Conservation (phyloP, 2,113 vertebrate genomes). For the Rhizomys pruinosus region DNA sequence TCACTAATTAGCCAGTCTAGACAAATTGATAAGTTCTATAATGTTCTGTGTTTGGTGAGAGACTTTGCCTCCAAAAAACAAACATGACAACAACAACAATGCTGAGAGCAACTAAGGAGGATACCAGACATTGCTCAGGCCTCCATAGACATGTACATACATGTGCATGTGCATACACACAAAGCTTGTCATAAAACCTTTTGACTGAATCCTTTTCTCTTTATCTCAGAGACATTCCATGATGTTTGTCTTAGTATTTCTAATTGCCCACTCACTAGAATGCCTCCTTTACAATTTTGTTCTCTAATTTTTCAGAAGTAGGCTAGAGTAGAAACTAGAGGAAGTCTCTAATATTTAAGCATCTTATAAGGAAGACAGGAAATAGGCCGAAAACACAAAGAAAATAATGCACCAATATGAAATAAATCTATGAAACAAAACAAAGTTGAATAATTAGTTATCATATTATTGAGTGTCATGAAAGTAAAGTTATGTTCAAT, state of each 20-base stretch:
- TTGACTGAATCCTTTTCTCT: neutral
- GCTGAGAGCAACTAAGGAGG: neutral
- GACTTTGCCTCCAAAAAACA: neutral
- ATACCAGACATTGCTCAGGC: neutral
- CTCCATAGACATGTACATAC: too few relatives aligned
- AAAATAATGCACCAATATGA: neutral
- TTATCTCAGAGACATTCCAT: neutral
- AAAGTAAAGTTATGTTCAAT: neutral
- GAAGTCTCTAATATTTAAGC: neutral
- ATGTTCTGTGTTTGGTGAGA: neutral
- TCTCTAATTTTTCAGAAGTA: constrained; percentile 24
- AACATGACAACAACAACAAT: too few relatives aligned
- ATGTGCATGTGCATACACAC: neutral
- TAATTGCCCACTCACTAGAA: neutral
- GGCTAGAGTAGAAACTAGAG: neutral
- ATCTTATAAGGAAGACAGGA: neutral
- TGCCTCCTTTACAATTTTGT: neutral
- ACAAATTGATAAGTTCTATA: neutral
- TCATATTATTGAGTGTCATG: neutral
- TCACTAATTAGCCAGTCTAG: neutral
- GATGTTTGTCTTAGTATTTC: neutral
- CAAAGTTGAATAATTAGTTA: neutral
- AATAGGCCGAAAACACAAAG: neutral
- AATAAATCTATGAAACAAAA: neutral
- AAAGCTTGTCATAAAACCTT: neutral